phyloP scores from a whole-genome alignment of 2,888 invertebrate species.

The Pristionchus entomophagus region DNA sequence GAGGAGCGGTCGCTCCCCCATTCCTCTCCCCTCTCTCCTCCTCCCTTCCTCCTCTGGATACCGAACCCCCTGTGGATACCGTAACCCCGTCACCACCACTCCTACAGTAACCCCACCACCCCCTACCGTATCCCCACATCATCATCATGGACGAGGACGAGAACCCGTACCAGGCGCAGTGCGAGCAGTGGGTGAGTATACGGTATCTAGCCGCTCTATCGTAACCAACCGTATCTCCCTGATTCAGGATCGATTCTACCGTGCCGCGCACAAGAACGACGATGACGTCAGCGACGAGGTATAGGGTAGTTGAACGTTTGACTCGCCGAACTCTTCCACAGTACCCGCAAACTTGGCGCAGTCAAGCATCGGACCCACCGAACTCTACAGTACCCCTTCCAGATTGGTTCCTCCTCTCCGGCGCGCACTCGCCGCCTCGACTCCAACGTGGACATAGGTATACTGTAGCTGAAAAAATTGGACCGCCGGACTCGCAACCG shows the following conservation, averaged over 20 bases:
- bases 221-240: background rate
- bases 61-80: background rate
- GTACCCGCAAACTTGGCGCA: no score
- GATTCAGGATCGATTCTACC: constrained; percentile 35
- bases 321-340: no score
- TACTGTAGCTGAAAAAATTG: no score
- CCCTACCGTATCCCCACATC: no score
- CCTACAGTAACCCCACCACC: no score
- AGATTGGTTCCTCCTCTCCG: no score
- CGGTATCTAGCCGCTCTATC: background rate
- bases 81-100: no score
- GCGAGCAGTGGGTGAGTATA: constrained; percentile 9
- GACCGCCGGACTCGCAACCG: no score
- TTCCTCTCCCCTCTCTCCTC: background rate
- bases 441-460: background rate
- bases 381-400: background rate
- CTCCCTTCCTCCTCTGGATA: background rate
- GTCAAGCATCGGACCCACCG: background rate
- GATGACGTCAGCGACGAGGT: background rate
- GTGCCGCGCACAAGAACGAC: background rate
- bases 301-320: no score
- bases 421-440: no score
- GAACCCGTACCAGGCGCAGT: constrained; percentile 38
- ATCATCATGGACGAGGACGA: constrained; percentile 36
- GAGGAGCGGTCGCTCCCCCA: background rate